A percentile compares a stretch with the other conserved stretches of the same genome.
Evolutionary conservation across 2,797 vertebrate genomes (phyloP).

Genomic region (Mormyrops attenuatus): DNA sequence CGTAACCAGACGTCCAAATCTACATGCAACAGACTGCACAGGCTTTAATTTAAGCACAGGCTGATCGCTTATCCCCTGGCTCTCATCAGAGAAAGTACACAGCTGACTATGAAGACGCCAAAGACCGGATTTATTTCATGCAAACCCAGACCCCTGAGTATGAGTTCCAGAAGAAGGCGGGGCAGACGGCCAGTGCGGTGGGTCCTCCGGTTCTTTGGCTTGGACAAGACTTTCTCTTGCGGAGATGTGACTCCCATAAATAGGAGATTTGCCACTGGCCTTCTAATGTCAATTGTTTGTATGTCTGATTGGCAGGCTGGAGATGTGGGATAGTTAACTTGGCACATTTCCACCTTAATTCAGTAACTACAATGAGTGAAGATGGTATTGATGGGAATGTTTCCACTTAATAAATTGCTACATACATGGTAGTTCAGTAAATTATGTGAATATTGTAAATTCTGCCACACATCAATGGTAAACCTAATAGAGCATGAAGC

Average conservation of each 20-base stretch:
- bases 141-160: slow-evolving; percentile 94
- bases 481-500: neutral
- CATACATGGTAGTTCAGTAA: neutral
- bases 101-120: slow-evolving; percentile 72
- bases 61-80: neutral
- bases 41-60: neutral
- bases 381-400: neutral
- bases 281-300: neutral
- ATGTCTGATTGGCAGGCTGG: neutral
- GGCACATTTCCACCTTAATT: neutral
- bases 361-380: neutral
- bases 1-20: neutral
- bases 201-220: slow-evolving; percentile 16
- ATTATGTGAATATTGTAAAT: neutral
- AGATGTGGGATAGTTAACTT: neutral
- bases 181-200: slow-evolving; percentile 77
- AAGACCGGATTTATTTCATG: slow-evolving; percentile 98
- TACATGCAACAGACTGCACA: neutral
- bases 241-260: neutral
- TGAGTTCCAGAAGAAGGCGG: slow-evolving; percentile 74
- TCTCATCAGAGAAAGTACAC: slow-evolving; percentile 84
- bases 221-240: neutral
- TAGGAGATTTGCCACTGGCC: neutral
- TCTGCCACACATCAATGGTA: neutral
- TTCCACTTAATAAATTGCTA: neutral